Evolutionary conservation across 23 tunicate species (phyloP).

Genomic region (Phallusia fumigata): DNA sequence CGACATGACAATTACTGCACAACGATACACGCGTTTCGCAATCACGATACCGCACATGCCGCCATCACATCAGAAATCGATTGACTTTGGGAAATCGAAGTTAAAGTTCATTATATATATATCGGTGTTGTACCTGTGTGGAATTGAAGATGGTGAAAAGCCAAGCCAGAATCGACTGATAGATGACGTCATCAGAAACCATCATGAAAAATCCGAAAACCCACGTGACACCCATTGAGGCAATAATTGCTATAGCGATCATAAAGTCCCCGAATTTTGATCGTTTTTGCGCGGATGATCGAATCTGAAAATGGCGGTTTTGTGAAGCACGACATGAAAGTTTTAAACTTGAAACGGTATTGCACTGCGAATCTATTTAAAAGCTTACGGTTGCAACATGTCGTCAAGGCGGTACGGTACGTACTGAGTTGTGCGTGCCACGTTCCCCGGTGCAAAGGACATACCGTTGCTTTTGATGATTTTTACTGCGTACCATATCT

Average conservation of each 20-base stretch:
- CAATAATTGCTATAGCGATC: constrained; percentile 7
- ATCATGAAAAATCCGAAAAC: neutral
- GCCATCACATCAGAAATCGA: too few relatives aligned
- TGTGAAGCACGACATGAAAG: neutral
- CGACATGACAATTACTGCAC: too few relatives aligned
- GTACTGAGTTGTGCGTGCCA: too few relatives aligned
- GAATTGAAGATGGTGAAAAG: neutral
- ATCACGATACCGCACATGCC: too few relatives aligned
- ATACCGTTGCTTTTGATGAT: too few relatives aligned
- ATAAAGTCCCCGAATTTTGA: neutral
- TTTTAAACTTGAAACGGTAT: neutral
- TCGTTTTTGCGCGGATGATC: neutral
- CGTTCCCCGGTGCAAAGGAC: too few relatives aligned
- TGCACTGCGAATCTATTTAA: too few relatives aligned
- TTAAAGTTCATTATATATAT: neutral
- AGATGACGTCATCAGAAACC: constrained; percentile 10
- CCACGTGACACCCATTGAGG: constrained; percentile 1
- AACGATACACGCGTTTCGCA: too few relatives aligned
- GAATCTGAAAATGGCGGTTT: neutral
- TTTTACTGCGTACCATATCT: too few relatives aligned
- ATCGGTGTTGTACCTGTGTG: neutral
- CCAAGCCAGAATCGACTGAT: neutral
- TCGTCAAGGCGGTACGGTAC: too few relatives aligned
- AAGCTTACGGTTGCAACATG: too few relatives aligned
- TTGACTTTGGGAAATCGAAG: too few relatives aligned